A percentile compares a stretch with the other conserved stretches of the same genome.
Conservation (phyloP, 2,113 vertebrate species). For the Cisticola juncidis region DNA sequence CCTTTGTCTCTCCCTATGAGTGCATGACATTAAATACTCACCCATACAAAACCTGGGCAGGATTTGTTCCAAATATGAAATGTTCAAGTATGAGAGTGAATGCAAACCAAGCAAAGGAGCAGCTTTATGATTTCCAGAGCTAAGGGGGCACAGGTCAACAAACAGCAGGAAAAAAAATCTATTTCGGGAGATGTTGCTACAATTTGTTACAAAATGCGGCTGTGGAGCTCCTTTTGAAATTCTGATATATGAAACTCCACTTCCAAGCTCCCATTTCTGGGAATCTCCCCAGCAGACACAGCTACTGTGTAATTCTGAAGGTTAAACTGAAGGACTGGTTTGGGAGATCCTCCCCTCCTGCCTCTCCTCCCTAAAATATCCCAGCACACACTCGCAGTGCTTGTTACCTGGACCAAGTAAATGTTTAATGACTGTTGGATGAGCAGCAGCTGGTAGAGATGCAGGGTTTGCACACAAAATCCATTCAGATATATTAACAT, state of each 20-base stretch:
- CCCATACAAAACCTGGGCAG: accelerated
- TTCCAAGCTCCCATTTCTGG: background rate
- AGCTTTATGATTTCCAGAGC: background rate
- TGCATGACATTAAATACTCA: background rate
- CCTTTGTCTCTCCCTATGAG: background rate
- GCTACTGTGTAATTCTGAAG: accelerated
- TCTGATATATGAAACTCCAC: accelerated
- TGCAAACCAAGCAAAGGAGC: background rate
- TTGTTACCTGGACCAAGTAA: background rate
- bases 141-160: background rate
- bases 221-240: background rate
- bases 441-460: background rate
- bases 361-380: background rate
- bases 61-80: background rate
- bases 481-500: background rate
- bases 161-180: background rate
- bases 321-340: accelerated
- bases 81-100: background rate
- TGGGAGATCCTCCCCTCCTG: background rate
- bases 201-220: background rate
- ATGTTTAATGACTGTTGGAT: background rate
- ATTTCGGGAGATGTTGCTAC: background rate
- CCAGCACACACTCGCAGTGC: background rate
- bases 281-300: background rate
- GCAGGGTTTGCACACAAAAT: background rate